Conservation (phyloP, 2,888 invertebrate species). For the Rhagium mordax region DNA sequence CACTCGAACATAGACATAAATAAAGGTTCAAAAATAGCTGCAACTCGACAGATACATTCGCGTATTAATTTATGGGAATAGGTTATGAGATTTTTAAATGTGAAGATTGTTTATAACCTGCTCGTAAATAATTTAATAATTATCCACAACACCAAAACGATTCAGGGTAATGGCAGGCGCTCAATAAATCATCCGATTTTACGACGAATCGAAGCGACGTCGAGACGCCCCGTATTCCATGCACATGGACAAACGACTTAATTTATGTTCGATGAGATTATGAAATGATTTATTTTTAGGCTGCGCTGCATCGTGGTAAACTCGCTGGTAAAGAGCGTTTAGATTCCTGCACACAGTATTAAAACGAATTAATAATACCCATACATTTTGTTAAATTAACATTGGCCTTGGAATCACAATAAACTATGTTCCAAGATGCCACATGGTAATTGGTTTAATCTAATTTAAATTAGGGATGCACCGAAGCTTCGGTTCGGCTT, state of each 20-base stretch:
- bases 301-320: neutral
- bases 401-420: neutral
- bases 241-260: neutral
- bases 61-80: constrained; percentile 19
- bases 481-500: no score
- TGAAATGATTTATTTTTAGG: neutral
- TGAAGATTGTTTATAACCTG: constrained; percentile 17
- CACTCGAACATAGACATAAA: constrained; percentile 5
- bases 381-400: neutral
- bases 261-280: neutral
- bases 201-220: constrained; percentile 42
- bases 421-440: neutral
- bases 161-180: constrained; percentile 14
- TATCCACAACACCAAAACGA: constrained; percentile 14
- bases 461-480: no score
- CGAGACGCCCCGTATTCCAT: constrained; percentile 32
- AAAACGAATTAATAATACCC: no score
- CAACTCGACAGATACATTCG: neutral
- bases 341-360: no score
- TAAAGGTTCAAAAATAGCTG: constrained; percentile 9
- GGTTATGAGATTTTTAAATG: constrained; percentile 11
- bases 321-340: no score
- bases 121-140: constrained; percentile 34
- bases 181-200: constrained; percentile 38
- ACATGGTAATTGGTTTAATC: no score